phyloP scores from a whole-genome alignment of 2,797 vertebrate species.

The Acridotheres tristis region DNA sequence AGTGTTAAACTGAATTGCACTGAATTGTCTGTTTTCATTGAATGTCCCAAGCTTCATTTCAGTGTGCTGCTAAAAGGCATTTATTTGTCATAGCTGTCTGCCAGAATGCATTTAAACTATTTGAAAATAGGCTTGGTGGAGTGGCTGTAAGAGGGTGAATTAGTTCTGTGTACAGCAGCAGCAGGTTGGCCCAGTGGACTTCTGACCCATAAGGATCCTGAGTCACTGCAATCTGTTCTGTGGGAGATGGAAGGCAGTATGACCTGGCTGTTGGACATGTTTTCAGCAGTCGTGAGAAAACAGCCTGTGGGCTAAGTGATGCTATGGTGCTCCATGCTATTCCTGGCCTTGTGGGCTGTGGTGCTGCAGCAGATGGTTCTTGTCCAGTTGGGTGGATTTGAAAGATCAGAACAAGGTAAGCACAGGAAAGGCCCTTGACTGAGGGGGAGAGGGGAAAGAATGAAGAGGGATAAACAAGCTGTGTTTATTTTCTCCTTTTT shows the following conservation, averaged over 20 bases:
- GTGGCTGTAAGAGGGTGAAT: not conserved
- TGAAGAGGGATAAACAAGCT: conserved; percentile 5
- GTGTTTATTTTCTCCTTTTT: conserved; percentile 17
- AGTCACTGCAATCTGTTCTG: conserved; percentile 68
- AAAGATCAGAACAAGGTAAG: conserved; percentile 61
- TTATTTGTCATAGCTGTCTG: not conserved
- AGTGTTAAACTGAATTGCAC: not conserved
- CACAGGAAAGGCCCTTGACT: not conserved
- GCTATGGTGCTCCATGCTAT: conserved; percentile 48
- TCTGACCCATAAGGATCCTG: conserved; percentile 58
- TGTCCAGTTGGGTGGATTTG: conserved; percentile 65
- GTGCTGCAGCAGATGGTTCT: conserved; percentile 59
- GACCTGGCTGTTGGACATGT: conserved; percentile 48
- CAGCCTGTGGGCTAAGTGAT: conserved; percentile 58
- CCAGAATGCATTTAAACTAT: not conserved
- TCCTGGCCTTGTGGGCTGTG: conserved; percentile 62
- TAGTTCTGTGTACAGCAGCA: not conserved
- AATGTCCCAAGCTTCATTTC: not conserved
- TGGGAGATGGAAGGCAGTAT: conserved; percentile 57
- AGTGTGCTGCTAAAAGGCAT: not conserved
- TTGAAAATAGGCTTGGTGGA: not conserved
- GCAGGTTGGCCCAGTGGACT: conserved; percentile 14
- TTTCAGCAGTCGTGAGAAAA: conserved; percentile 65
- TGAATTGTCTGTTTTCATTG: not conserved
- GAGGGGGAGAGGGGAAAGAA: not conserved